Evolutionary conservation across 2,888 invertebrate genomes (phyloP), one percentile per base, ranked within the genome.

Genomic region (Dioctria linearis): DNA sequence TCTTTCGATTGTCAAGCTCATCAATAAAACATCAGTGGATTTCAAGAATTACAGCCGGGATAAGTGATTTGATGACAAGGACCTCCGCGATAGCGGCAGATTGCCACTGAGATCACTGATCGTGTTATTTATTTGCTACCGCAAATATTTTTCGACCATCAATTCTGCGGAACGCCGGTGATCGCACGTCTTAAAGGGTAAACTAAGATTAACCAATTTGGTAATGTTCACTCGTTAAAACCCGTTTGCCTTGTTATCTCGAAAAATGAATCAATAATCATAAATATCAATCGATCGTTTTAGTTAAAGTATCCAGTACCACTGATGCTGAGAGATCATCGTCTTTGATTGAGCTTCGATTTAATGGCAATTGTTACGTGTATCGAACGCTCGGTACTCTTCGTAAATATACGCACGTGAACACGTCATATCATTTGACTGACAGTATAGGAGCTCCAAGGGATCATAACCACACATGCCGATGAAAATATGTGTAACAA

Each of bases 231-330:
- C 83, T 84, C 84, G 84, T 84, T 84, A 84, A 83, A 83, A 83
- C 83, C 82, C 76, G 83, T 83, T 83, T 82, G 81, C 83, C 83
- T 84, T 84, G 84, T 84, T 84, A 84, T 83, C 82, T 82, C 66
- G 65, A 86, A 85, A 86, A 86, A 86, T 86, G 85, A 86, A 86
- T 86, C 86, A 86, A 86, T 86, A 86, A 86, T 86, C 86, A 86
- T 86, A 86, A 86, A 86, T 86, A 86, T 86, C 80, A 57, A 69
- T 79, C 59, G 69, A 69, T 79, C 69, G 69, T 79, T 79, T 79
- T 59, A 67, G 61, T 59, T 78, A 66, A 66, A 66, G 67, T 63
- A 63, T 25, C 73, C 40, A 66, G 76, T 76, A 76, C 63, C 63
- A 63, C 63, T 61, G 11, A 42, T 37, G 63, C 61, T 63, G 46